Percentiles rank a stretch among this genome's conserved stretches.
phyloP scores from a whole-genome alignment of 2,888 invertebrate genomes.

The Lordiphosa fenestrarum region DNA sequence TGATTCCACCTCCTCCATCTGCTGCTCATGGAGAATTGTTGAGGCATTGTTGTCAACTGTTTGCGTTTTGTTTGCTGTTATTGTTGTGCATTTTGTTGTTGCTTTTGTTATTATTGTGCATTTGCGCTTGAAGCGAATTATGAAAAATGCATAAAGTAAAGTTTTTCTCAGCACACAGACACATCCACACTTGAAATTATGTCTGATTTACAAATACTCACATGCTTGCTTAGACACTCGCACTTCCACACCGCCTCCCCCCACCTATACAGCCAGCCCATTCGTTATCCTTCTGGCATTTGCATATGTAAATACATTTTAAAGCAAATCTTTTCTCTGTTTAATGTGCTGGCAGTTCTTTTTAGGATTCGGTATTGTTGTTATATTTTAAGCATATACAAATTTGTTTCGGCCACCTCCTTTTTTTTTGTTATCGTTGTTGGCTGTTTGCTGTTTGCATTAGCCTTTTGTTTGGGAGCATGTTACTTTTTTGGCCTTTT shows the following conservation, averaged over 20 bases:
- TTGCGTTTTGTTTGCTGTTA: conserved; percentile 26
- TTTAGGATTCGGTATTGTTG: conserved; percentile 20
- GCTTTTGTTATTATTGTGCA: conserved; percentile 58
- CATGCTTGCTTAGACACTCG: conserved; percentile 29
- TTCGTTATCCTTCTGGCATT: conserved; percentile 16
- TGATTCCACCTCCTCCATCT: not conserved
- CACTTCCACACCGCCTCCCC: not conserved
- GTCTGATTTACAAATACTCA: conserved; percentile 48
- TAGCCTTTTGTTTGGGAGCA: conserved; percentile 29
- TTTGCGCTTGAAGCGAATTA: conserved; percentile 68
- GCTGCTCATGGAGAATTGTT: conserved; percentile 33
- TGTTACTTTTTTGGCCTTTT: conserved; percentile 22
- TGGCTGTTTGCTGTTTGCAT: conserved; percentile 12
- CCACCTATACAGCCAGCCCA: not conserved
- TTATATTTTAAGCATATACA: conserved; percentile 12
- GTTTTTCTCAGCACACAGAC: conserved; percentile 43
- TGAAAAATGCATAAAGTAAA: conserved; percentile 60
- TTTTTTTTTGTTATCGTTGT: conserved; percentile 5
- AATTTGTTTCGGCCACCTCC: not conserved
- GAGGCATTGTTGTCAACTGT: conserved; percentile 62
- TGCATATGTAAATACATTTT: conserved; percentile 38
- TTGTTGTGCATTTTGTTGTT: conserved; percentile 34
- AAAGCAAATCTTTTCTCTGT: conserved; percentile 36
- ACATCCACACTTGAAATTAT: conserved; percentile 28
- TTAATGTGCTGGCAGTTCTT: conserved; percentile 30